Conservation (phyloP, 2,113 vertebrate genomes). For the Lanius ludovicianus region DNA sequence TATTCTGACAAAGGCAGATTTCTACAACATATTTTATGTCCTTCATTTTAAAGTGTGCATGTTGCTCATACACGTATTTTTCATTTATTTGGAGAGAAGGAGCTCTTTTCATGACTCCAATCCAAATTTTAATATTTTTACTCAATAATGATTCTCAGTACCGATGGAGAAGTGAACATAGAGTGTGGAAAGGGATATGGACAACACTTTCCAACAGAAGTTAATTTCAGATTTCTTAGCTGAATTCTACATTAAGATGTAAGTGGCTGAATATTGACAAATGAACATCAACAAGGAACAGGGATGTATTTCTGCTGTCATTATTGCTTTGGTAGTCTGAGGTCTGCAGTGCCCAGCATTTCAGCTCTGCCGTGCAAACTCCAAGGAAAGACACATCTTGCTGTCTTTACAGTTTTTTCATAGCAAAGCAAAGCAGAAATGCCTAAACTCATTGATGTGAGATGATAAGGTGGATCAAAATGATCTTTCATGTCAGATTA, state of each 20-base stretch:
- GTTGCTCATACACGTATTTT: neutral
- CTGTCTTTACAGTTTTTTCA: neutral
- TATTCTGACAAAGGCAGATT: neutral
- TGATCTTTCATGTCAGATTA: neutral
- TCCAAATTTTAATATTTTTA: neutral
- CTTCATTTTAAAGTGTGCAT: neutral
- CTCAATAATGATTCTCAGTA: neutral
- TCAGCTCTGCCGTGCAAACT: neutral
- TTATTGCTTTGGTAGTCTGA: neutral
- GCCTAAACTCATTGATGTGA: neutral
- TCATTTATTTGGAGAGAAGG: neutral
- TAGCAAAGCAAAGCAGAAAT: slow-evolving; percentile 1
- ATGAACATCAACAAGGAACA: neutral
- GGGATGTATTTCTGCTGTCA: neutral
- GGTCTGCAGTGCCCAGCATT: neutral
- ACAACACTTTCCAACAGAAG: neutral
- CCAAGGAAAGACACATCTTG: neutral
- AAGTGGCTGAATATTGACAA: neutral
- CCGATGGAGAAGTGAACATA: neutral
- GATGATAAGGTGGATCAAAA: neutral
- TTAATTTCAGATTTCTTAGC: neutral
- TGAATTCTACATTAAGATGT: neutral
- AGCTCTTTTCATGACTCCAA: neutral
- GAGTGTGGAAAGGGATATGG: neutral
- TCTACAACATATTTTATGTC: neutral